Percentiles rank a stretch among this genome's conserved stretches.
Conservation (phyloP, 2,888 invertebrate species). For the Yponomeuta evonymella region DNA sequence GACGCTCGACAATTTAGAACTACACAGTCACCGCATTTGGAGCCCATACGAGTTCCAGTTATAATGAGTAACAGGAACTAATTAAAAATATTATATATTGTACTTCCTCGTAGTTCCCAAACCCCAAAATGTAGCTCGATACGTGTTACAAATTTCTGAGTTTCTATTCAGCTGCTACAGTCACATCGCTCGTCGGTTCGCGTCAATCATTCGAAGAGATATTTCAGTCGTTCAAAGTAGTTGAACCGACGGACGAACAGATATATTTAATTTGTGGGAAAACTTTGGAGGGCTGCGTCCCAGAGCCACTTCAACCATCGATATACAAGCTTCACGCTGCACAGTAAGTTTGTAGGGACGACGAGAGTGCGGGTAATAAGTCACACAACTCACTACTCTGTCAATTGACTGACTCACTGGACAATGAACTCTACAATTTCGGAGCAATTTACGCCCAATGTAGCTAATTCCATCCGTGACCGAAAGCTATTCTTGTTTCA, state of each 20-base stretch:
- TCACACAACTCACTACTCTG: constrained; percentile 9
- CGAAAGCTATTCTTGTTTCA: background rate
- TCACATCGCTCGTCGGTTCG: background rate
- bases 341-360: background rate
- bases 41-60: background rate
- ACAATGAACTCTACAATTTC: constrained; percentile 13
- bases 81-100: background rate
- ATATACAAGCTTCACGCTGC: background rate
- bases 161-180: background rate
- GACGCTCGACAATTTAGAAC: background rate
- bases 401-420: constrained; percentile 12
- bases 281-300: constrained; percentile 2
- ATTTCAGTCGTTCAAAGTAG: background rate
- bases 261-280: background rate
- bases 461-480: background rate
- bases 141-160: background rate
- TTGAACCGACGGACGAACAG: constrained; percentile 4
- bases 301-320: constrained; percentile 1
- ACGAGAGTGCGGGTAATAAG: constrained; percentile 11
- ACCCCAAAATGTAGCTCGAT: background rate
- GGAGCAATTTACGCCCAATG: constrained; percentile 4
- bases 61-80: background rate
- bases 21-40: background rate
- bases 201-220: background rate
- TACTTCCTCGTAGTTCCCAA: background rate